Evolutionary conservation across 2,888 invertebrate genomes (phyloP).

Genomic region (Lochmaea crataegi): DNA sequence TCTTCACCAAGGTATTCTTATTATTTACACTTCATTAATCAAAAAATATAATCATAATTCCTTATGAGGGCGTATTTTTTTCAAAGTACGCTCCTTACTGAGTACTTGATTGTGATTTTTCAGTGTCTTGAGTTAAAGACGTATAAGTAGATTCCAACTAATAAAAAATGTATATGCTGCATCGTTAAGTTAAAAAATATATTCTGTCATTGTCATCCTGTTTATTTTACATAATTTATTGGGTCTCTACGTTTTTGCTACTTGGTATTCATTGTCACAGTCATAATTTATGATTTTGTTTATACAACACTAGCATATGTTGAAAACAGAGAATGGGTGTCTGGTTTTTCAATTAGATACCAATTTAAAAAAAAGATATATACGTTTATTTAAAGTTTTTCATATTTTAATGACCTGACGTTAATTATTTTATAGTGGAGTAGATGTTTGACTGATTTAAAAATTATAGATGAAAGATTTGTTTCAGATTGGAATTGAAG

Average conservation of each 20-base stretch:
- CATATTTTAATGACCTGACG: slow-evolving; percentile 7
- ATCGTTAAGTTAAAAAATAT: not conserved
- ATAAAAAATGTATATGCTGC: not conserved
- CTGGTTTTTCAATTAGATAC: slow-evolving; percentile 25
- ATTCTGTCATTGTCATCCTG: slow-evolving; percentile 1
- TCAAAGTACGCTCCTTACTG: too few species aligned
- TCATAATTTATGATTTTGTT: slow-evolving; percentile 22
- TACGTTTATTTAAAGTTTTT: slow-evolving; percentile 7
- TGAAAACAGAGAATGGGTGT: slow-evolving; percentile 25
- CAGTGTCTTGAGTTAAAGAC: not conserved
- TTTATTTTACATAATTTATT: slow-evolving; percentile 3
- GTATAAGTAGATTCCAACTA: not conserved
- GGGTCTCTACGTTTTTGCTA: not conserved
- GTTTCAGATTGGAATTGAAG: not conserved
- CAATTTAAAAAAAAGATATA: slow-evolving; percentile 8
- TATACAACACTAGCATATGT: slow-evolving; percentile 21
- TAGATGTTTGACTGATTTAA: not conserved
- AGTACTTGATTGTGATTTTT: too few species aligned
- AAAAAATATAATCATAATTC: too few species aligned
- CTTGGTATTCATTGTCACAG: slow-evolving; percentile 18
- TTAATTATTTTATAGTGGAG: not conserved
- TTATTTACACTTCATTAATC: too few species aligned
- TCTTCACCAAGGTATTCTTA: too few species aligned
- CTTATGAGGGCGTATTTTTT: too few species aligned
- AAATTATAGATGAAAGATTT: slow-evolving; percentile 1